Evolutionary conservation across 2,113 vertebrate species (phyloP), one percentile per base, ranked within the genome.

Genomic region (Oryzias melastigma): DNA sequence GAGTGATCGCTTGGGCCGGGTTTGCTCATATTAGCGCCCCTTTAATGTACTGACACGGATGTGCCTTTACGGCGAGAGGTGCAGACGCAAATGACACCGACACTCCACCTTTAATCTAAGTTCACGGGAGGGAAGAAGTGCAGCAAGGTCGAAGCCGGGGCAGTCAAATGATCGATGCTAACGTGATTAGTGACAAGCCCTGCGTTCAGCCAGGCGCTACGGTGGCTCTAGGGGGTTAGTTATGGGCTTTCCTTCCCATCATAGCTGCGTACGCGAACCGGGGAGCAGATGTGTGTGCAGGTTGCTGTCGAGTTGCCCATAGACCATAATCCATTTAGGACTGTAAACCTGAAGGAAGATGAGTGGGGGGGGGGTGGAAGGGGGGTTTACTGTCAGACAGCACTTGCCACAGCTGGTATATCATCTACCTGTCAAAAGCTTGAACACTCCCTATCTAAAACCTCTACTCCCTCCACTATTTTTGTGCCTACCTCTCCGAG

Each of bases 291-390:
- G 5, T 68, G 71, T 71, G 73, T 42, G 66, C 52, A 64, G 73
- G 78, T 60, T 70, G 77, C 80, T 59, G 51, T 43, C 50, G 65
- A 62, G 68, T 71, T 63, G 67, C 73, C 78, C 77, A 5, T 81
- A 69, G 60, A 82, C 76, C 19, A 51, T 90, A 87, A 90, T 90
- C 85, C 85, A 67, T 82, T 88, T 88, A 88, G 18, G 65, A 84
- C 59, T 69, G 80, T 82, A 79, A 86, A 90, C 85, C 83, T 13
- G 41, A 53, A 55, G 73, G 77, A 73, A 48, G 62, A 35, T 35
- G 35, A 35, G 35, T 35, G 35, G 35, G 35, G 40, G 62, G 73
- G 62, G 59, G 65, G 68, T 67, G 20, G 62, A 66, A 60, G 1
- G 59, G 65, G 67, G 68, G 71, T 84, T 86, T 81, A 83, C 82